A percentile compares a stretch with the other conserved stretches of the same genome.
These are phyloP conservation scores for Zeuzera pyrina DNA, from an alignment of 2,888 invertebrate species.

Conservation along the genomic window DNA sequence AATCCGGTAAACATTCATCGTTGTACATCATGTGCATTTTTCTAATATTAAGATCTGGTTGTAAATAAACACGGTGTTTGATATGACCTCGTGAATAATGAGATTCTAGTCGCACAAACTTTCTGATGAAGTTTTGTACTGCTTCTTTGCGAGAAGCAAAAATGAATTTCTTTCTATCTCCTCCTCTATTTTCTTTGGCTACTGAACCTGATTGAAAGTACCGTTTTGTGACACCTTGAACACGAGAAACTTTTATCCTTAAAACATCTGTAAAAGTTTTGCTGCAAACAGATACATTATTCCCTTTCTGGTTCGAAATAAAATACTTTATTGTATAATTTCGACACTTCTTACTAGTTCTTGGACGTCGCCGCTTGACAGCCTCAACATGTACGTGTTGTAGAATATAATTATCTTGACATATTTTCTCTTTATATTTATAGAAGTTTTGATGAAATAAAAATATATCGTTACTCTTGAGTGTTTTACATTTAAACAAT, in stretches of 20 bases:
- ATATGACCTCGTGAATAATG: constrained; percentile 6
- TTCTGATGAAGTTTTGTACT: constrained; percentile 7
- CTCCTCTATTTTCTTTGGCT: constrained; percentile 11
- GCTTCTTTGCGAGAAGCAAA: constrained; percentile 6
- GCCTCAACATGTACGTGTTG: background rate
- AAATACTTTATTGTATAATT: background rate
- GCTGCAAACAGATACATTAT: background rate
- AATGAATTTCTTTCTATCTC: constrained; percentile 10
- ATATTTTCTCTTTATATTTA: too few species aligned
- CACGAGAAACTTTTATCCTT: constrained; percentile 2
- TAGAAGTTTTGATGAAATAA: too few species aligned
- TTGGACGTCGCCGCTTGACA: constrained; percentile 2
- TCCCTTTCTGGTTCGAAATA: background rate
- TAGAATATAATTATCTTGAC: constrained; percentile 4
- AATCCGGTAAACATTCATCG: constrained; percentile 5
- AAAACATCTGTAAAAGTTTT: constrained; percentile 1
- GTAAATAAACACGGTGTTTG: constrained; percentile 5
- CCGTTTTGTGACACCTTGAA: constrained; percentile 11
- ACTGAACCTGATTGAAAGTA: constrained; percentile 9
- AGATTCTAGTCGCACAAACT: constrained; percentile 3
- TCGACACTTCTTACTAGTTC: background rate
- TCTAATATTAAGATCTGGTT: constrained; percentile 7
- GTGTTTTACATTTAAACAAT: too few species aligned
- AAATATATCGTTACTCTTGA: too few species aligned
- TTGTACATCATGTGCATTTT: constrained; percentile 8